Evolutionary conservation across 2,797 vertebrate genomes (phyloP).

Genomic region (Oreochromis grahami): DNA sequence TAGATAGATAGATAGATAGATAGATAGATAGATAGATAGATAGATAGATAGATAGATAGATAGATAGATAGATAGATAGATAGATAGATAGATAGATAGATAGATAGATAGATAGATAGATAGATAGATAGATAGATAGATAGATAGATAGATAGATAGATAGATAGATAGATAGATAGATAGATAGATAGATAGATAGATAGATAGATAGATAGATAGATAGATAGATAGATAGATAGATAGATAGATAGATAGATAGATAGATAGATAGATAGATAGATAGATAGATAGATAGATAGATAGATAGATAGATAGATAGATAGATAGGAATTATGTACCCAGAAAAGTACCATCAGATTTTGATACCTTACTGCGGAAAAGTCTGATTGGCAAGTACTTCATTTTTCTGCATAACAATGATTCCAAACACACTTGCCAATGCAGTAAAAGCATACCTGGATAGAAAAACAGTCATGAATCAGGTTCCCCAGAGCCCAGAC

Average conservation of each 20-base stretch:
- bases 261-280: too few species aligned
- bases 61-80: not conserved
- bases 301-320: not conserved
- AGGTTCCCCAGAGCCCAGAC: not conserved
- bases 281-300: too few species aligned
- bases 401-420: not conserved
- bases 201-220: too few species aligned
- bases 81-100: rapidly evolving
- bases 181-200: too few species aligned
- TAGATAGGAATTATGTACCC: not conserved
- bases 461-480: not conserved
- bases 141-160: not conserved
- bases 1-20: rapidly evolving
- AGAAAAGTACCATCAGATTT: not conserved
- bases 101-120: too few species aligned
- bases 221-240: not conserved
- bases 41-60: too few species aligned
- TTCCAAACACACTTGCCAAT: not conserved
- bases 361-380: not conserved
- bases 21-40: too few species aligned
- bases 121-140: too few species aligned
- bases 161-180: rapidly evolving
- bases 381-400: not conserved
- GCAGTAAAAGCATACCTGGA: not conserved
- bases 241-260: rapidly evolving